Evolutionary conservation across 1,140 invertebrate species (phyloP), one percentile per base, ranked within the genome.

Genomic region (Trichonephila clavipes): DNA sequence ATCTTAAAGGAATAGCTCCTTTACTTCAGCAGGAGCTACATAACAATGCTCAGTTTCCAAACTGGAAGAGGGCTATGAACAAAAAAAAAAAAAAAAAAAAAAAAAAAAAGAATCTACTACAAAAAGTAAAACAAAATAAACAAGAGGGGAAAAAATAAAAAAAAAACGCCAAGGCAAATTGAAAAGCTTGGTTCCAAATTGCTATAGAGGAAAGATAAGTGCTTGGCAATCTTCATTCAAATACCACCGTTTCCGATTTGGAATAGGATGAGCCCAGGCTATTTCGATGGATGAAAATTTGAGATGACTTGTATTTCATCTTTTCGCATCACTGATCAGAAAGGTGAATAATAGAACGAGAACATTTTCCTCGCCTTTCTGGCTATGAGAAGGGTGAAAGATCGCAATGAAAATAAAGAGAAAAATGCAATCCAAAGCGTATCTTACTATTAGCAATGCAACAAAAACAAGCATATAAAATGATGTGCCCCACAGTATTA

Each of bases 161-260:
- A 24, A 4, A 4, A 51, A 58, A 69, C 62, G 24, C 34, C 24
- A 24, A 58, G 28, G 88, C 34, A 77, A 89, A 89, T 89, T 89
- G 88, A 77, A 89, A 89, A 77, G 88, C 88, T 89, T 77, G 66
- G 44, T 72, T 89, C 61, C 40, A 89, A 89, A 89, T 89, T 89
- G 72, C 88, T 69, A 24, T 69, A 28, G 66, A 44, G 77, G 77
- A 28, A 28, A 44, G 77, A 86, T 51, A 59, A 24, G 83, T 24
- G 19, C 44, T 51, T 21, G 44, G 83, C 58, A 88, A 88, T 88
- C 87, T 87, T 87, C 51, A 87, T 61, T 87, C 85, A 87, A 87
- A 87, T 87, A 51, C n/a, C 59, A 62, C 21, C 85, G 51, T 34
- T 40, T 51, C 51, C 7, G 51, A 51, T 10, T 58, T 21, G 19